Evolutionary conservation across 2,888 invertebrate genomes (phyloP), one percentile per base, ranked within the genome.

Genomic region (Caenorhabditis sp.): DNA sequence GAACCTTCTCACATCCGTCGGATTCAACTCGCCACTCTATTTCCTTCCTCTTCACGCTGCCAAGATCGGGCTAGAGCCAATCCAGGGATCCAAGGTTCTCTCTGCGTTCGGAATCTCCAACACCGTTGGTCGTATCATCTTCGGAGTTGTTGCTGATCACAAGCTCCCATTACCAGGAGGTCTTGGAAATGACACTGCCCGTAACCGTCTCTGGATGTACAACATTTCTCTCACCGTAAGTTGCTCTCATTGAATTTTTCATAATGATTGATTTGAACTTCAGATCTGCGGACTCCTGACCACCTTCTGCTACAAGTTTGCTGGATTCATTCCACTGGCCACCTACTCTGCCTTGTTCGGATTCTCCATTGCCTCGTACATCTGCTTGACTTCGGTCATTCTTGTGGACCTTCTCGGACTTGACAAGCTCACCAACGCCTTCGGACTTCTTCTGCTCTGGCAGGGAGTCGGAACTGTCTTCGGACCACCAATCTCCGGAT

Each of bases 311-410:
- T 95, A 95, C 92, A 94, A 95, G 86, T 96, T 96, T 93, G 93
- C 93, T 88, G 95, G 95, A 89, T 96, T 95, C 93, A 93, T 94
- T 90, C 94, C 95, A 10, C 94, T 97, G 90, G 95, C 95, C 24
- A 90, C 95, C 73, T 98, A 96, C 93, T 95, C 96, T 28, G 94
- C 94, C 44, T 94, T 95, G 10, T 97, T 87, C 77, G 85, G 86
- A 59, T 90, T 92, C 86, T 83, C 89, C 19, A 90, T 92, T 64
- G 86, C 89, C 41, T 91, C 90, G 85, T 98, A 97, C 94, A 97
- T 99, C 92, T 97, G 98, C 16, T 94, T 99, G 82, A 98, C 98
- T 44, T 98, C 98, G 64, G 98, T 99, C 92, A 97, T 99, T 92
- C 94, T 99, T 85, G 98, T 98, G 89, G 98, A 99, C 93, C 94